A percentile compares a stretch with the other conserved stretches of the same genome.
Evolutionary conservation across 2,888 invertebrate species (phyloP).

Genomic region (Tyria jacobaeae): DNA sequence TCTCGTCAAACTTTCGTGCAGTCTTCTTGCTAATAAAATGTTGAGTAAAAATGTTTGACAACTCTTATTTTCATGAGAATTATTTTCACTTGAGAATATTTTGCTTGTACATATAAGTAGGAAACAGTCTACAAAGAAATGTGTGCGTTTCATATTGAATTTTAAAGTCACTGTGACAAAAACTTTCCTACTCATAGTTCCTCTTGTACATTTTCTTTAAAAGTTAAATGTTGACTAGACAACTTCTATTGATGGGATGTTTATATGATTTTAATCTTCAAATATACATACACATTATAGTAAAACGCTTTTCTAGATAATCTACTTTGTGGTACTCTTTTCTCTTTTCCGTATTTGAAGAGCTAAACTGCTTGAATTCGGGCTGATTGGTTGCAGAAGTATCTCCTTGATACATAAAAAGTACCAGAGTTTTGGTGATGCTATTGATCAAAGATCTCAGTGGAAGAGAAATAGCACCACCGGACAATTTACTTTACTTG

Average conservation of each 20-base stretch:
- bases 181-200: conserved; percentile 33
- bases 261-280: neutral
- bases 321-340: neutral
- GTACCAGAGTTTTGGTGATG: neutral
- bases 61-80: conserved; percentile 20
- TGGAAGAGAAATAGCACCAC: neutral
- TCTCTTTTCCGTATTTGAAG: neutral
- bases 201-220: conserved; percentile 10
- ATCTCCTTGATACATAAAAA: neutral
- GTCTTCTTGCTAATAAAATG: conserved; percentile 9
- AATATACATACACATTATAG: neutral
- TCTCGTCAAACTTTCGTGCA: conserved; percentile 3
- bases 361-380: no score
- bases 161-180: conserved; percentile 27
- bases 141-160: conserved; percentile 28
- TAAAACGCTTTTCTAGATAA: neutral
- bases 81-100: conserved; percentile 28
- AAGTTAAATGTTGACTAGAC: conserved; percentile 3
- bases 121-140: conserved; percentile 35
- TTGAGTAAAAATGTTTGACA: conserved; percentile 3
- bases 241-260: neutral
- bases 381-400: no score
- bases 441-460: neutral
- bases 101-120: conserved; percentile 30
- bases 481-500: neutral